Conservation (phyloP, 2,113 vertebrate species). For the Delphinus delphis region DNA sequence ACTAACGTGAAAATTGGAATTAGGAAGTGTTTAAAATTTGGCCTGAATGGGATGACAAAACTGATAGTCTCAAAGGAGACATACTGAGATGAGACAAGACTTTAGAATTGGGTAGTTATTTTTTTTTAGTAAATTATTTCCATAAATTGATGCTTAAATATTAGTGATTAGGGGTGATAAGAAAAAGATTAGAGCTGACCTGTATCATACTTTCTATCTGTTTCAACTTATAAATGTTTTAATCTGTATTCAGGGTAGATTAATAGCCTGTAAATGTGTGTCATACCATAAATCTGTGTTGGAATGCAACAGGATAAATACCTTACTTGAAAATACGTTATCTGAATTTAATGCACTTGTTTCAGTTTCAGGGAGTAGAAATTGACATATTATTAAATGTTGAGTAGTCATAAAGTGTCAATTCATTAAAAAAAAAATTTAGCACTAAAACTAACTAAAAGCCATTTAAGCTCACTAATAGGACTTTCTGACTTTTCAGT, state of each 20-base stretch:
- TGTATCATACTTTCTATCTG: not conserved
- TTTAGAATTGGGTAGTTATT: not conserved
- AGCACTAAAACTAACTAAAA: not conserved
- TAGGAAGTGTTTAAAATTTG: not conserved
- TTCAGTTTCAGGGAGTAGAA: constrained; percentile 3
- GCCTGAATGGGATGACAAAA: not conserved
- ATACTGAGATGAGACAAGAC: not conserved
- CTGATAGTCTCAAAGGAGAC: not conserved
- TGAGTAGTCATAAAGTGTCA: not conserved
- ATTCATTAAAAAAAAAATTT: constrained; percentile 8
- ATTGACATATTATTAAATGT: not conserved
- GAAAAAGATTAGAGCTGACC: not conserved
- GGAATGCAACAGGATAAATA: not conserved
- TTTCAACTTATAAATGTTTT: not conserved
- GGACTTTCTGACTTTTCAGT: not conserved
- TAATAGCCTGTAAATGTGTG: not conserved
- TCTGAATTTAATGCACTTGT: not conserved
- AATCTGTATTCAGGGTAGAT: not conserved
- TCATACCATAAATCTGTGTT: not conserved
- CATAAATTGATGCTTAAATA: not conserved
- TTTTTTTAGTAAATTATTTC: not conserved
- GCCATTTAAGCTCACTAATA: not conserved
- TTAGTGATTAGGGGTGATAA: not conserved
- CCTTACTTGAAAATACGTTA: not conserved
- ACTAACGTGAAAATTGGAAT: not conserved